Conservation (phyloP, 2,797 vertebrate genomes). For the Oceanodroma leucorhoa region DNA sequence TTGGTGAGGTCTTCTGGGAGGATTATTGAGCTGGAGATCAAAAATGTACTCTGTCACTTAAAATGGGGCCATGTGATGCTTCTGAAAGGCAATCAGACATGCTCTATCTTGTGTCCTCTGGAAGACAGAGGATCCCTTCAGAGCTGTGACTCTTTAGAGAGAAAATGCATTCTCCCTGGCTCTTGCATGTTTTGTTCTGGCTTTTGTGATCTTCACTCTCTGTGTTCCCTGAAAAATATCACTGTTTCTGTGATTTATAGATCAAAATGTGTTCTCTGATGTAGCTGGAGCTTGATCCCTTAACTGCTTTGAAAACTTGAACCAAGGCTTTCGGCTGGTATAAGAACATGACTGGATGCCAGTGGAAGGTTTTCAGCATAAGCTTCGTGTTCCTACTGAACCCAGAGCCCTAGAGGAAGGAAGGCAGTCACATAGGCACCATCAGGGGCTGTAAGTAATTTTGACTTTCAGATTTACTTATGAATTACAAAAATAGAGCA, state of each 20-base stretch:
- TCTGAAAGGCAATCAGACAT: slow-evolving; percentile 30
- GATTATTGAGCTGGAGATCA: background rate
- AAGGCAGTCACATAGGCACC: background rate
- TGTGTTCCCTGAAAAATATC: slow-evolving; percentile 22
- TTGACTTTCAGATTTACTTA: background rate
- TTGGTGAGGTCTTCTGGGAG: background rate
- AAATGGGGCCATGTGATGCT: background rate
- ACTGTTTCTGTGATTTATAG: slow-evolving; percentile 48
- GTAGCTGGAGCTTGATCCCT: slow-evolving; percentile 25
- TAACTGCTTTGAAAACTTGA: slow-evolving; percentile 31
- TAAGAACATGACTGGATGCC: background rate
- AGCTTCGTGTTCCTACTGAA: background rate
- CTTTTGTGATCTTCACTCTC: slow-evolving; percentile 52
- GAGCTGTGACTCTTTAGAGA: background rate
- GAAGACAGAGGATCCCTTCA: slow-evolving; percentile 11
- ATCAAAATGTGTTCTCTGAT: slow-evolving; percentile 49
- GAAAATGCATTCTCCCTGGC: slow-evolving; percentile 5
- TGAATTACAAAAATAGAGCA: background rate
- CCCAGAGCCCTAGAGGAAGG: background rate
- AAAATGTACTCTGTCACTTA: background rate
- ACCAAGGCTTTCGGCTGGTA: background rate
- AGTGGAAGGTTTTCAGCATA: background rate
- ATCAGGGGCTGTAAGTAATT: background rate
- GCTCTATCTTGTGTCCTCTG: background rate
- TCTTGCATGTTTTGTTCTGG: slow-evolving; percentile 49